These are phyloP conservation scores for Centroberyx gerrardi DNA, from an alignment of 2,797 vertebrate species.

Conservation along the genomic window DNA sequence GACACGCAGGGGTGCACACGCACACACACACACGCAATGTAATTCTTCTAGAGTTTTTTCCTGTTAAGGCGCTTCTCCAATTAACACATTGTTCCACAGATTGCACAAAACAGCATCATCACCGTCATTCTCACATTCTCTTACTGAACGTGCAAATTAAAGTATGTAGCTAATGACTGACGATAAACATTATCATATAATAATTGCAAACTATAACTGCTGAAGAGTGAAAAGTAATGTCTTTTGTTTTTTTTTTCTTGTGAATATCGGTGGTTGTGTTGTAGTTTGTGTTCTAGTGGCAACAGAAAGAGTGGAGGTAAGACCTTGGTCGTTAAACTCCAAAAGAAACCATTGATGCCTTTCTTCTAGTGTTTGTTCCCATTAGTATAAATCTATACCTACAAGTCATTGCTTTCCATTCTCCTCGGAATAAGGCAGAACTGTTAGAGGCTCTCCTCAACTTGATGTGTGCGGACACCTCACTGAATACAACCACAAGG, in stretches of 20 bases:
- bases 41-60: background rate
- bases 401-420: constrained; percentile 65
- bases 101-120: background rate
- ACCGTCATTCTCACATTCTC: background rate
- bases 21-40: background rate
- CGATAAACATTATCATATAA: background rate
- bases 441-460: constrained; percentile 38
- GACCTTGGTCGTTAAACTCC: constrained; percentile 73
- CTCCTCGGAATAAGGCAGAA: constrained; percentile 44
- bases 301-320: constrained; percentile 57
- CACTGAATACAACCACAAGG: constrained; percentile 62
- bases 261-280: constrained; percentile 39
- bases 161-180: background rate
- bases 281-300: constrained; percentile 50
- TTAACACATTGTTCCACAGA: too few relatives aligned
- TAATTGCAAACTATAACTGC: constrained; percentile 21
- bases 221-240: constrained; percentile 26
- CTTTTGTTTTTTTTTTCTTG: constrained; percentile 29
- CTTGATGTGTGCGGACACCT: constrained; percentile 53
- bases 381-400: constrained; percentile 71
- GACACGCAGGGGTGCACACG: background rate
- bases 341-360: constrained; percentile 59
- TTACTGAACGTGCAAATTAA: background rate
- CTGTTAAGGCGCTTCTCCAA: too few relatives aligned
- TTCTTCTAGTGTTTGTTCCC: constrained; percentile 59